Evolutionary conservation across 2,888 invertebrate species (phyloP).

Genomic region (Scaptomyza flava): DNA sequence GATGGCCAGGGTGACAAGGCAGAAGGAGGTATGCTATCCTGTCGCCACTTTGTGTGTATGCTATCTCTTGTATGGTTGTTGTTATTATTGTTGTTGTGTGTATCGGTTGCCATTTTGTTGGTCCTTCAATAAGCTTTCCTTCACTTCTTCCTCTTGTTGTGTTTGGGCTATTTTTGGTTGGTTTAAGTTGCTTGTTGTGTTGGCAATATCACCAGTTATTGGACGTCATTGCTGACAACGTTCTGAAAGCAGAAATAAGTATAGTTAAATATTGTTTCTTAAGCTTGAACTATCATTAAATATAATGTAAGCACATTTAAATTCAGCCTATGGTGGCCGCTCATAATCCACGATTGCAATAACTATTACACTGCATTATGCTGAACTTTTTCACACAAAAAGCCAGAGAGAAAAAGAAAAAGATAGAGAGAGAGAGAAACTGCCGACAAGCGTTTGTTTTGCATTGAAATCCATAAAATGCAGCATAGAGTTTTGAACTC

Average conservation of each 20-base stretch:
- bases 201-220: constrained; percentile 43
- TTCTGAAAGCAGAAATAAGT: constrained; percentile 14
- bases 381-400: constrained; percentile 48
- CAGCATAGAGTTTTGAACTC: constrained; percentile 31
- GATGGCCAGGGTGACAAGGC: constrained; percentile 6
- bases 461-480: constrained; percentile 50
- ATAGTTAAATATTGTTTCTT: too few species aligned
- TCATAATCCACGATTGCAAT: constrained; percentile 25
- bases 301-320: not conserved
- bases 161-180: constrained; percentile 22
- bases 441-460: constrained; percentile 31
- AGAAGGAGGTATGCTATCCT: constrained; percentile 28
- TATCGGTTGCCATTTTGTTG: constrained; percentile 45
- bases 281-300: not conserved
- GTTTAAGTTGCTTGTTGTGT: constrained; percentile 23
- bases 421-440: constrained; percentile 10
- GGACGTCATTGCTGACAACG: constrained; percentile 35
- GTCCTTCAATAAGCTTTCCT: constrained; percentile 12
- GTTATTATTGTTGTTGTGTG: constrained; percentile 17
- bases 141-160: constrained; percentile 13
- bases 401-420: not conserved
- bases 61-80: constrained; percentile 25
- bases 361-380: constrained; percentile 64
- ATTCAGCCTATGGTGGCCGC: constrained; percentile 17
- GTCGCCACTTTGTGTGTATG: constrained; percentile 52